Evolutionary conservation across 2,888 invertebrate species (phyloP).

Genomic region (Hermaeophaga mercurialis): DNA sequence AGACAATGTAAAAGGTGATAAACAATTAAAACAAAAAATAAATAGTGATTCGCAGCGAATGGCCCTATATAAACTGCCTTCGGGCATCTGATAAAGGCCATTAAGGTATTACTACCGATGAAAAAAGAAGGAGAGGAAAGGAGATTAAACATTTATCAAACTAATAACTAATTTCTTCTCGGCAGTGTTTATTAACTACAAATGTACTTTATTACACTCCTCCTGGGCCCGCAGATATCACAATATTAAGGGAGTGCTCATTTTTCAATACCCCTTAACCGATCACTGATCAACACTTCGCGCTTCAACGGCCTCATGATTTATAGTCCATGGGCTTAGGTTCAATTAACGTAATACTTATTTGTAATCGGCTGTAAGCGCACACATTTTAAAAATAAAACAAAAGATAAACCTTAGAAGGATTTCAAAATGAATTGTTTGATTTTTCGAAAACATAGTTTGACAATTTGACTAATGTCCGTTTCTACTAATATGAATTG

Average conservation of each 20-base stretch:
- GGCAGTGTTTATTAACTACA: conserved; percentile 31
- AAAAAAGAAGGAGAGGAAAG: conserved; percentile 11
- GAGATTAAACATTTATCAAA: conserved; percentile 33
- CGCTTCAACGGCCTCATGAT: conserved; percentile 1
- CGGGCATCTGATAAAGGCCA: conserved; percentile 10
- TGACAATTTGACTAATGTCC: no score
- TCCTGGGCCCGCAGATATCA: conserved; percentile 27
- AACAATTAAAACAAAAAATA: no score
- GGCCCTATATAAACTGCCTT: not conserved
- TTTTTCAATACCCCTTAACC: conserved; percentile 29
- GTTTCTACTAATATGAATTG: no score
- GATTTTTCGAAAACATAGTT: no score
- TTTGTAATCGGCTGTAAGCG: no score
- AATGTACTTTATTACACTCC: conserved; percentile 29
- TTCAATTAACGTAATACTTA: no score
- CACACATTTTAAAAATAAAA: no score
- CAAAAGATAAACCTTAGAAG: no score
- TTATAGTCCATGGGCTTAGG: conserved; percentile 21
- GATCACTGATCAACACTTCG: conserved; percentile 26
- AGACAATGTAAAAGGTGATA: no score
- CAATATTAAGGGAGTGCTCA: conserved; percentile 30
- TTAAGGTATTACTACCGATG: conserved; percentile 16
- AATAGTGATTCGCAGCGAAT: no score
- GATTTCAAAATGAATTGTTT: no score
- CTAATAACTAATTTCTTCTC: conserved; percentile 30